Evolutionary conservation across 1,140 invertebrate genomes (phyloP), one percentile per base, ranked within the genome.

Genomic region (Brachionus calyciflorus): DNA sequence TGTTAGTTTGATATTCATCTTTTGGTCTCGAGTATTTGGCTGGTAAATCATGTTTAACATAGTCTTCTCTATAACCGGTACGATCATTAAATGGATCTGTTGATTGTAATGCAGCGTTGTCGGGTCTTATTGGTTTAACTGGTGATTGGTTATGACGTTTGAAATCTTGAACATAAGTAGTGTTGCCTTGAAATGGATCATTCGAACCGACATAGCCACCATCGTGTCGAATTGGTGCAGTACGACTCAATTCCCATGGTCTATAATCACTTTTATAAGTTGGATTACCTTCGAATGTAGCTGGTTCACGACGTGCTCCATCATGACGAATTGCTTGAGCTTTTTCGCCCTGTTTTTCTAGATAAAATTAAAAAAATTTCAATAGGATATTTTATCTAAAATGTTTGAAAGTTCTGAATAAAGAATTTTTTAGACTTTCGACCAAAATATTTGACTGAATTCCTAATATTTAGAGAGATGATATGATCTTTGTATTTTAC

Each of bases 211-310:
- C 12, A 78, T 78, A 24, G 79, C 79, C 17, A 77, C 48, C 76
- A 26, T 79, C 77, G 19, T 77, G 73, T 14, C 40, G 21, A 9
- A 75, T 77, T 5, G 51, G 69, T 46, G 77, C 48, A 21, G 79
- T 79, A 26, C 76, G 69, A 12, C 77, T 77, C 33, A 82, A 57
- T 19, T 80, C 80, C 84, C 84, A 85, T 76, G 82, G 83, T 37
- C 80, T 79, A 76, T 83, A 85, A 78, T 85, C 84, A 80, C 79
- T 76, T 81, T 79, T 81, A 76, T 85, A 85, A 30, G 85, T 86
- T 40, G 85, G 85, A 78, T 84, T 82, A 26, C 85, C 85, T 75
- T 85, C 83, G 81, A 86, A 86, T 78, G 78, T 82, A 17, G 80
- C 83, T 6, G 79, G 78, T 9, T 81, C 57, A 55, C 78, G 80